Evolutionary conservation across 2,888 invertebrate genomes (phyloP).

Genomic region (Carpatolechia fugitivella): DNA sequence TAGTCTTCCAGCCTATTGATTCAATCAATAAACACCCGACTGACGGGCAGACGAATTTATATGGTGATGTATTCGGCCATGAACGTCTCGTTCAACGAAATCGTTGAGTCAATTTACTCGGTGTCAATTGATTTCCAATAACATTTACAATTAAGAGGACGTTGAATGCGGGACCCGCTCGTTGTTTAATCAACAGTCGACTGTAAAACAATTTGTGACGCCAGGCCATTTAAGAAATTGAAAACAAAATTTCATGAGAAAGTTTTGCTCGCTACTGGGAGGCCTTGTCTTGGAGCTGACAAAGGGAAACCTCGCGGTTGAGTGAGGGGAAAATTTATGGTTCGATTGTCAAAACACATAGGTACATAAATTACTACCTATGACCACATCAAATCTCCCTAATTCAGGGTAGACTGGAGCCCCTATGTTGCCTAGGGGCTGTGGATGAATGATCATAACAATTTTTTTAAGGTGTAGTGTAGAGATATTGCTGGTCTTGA

Average conservation of each 20-base stretch:
- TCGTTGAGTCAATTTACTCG: conserved; percentile 53
- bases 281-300: conserved; percentile 31
- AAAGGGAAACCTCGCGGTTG: conserved; percentile 37
- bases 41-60: conserved; percentile 5
- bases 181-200: conserved; percentile 69
- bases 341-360: conserved; percentile 36
- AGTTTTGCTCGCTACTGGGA: conserved; percentile 39
- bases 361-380: too few relatives aligned
- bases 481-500: too few relatives aligned
- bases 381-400: too few relatives aligned
- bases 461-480: too few relatives aligned
- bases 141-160: conserved; percentile 69
- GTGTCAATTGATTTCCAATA: conserved; percentile 77
- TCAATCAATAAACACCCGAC: conserved; percentile 8
- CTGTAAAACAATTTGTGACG: conserved; percentile 52
- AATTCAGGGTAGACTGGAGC: too few relatives aligned
- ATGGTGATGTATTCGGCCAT: conserved; percentile 22
- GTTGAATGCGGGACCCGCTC: conserved; percentile 65
- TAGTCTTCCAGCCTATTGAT: not conserved
- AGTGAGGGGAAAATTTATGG: conserved; percentile 30
- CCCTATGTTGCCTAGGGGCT: too few relatives aligned
- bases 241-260: conserved; percentile 50
- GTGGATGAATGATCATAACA: too few relatives aligned
- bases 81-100: conserved; percentile 48
- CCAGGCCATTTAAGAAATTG: conserved; percentile 43